Conservation (phyloP, 2,888 invertebrate genomes). For the Encarsia formosa region DNA sequence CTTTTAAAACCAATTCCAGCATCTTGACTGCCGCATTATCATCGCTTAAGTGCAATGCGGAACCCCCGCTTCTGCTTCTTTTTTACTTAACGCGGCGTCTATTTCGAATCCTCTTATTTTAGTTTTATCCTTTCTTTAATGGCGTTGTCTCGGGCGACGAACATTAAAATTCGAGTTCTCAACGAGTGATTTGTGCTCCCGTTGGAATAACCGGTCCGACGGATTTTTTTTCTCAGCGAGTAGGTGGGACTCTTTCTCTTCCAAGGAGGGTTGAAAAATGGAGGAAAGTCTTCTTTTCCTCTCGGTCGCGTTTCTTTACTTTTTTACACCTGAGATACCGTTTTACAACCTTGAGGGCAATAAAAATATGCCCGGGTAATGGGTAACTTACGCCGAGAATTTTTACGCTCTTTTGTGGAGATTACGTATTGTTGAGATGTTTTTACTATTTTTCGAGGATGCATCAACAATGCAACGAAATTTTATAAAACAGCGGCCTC, state of each 20-base stretch:
- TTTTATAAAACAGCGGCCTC: no score
- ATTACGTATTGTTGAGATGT: no score
- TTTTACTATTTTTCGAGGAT: no score
- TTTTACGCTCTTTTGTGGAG: no score
- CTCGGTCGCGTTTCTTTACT: slow-evolving; percentile 7
- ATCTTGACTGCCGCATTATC: slow-evolving; percentile 16
- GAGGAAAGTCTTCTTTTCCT: no score
- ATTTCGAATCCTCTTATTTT: neutral
- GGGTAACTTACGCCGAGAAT: no score
- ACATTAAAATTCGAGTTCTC: slow-evolving; percentile 25
- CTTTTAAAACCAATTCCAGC: slow-evolving; percentile 20
- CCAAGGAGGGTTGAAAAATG: no score
- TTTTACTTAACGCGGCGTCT: neutral
- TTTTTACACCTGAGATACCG: slow-evolving; percentile 16
- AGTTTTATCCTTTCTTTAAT: slow-evolving; percentile 6
- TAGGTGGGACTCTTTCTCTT: slow-evolving; percentile 37
- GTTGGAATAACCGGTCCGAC: slow-evolving; percentile 37
- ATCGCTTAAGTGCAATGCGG: slow-evolving; percentile 17
- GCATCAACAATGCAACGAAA: no score
- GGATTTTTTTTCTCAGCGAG: slow-evolving; percentile 28
- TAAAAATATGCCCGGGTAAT: no score
- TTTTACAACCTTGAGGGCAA: slow-evolving; percentile 12
- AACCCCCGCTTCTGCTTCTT: neutral
- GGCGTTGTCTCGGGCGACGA: slow-evolving; percentile 15
- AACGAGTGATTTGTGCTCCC: slow-evolving; percentile 41